Percentiles rank a stretch among this genome's conserved stretches.
phyloP scores from a whole-genome alignment of 2,113 vertebrate genomes.

The Ellobius talpinus region DNA sequence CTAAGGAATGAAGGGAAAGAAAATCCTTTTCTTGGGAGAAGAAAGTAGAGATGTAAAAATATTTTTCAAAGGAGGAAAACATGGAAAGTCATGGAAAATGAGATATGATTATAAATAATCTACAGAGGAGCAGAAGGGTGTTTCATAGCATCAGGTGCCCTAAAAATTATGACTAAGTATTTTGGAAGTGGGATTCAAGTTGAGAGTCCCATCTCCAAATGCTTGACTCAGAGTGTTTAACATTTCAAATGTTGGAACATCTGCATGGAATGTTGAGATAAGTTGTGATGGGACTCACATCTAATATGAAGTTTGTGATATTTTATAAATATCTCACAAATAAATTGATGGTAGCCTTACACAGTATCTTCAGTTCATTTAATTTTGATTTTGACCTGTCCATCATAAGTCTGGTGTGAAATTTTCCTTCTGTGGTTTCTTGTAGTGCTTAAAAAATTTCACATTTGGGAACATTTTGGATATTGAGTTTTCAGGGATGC shows the following conservation, averaged over 20 bases:
- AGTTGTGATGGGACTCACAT: not conserved
- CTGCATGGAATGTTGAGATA: not conserved
- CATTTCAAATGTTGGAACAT: not conserved
- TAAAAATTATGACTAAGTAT: not conserved
- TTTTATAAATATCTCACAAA: not conserved
- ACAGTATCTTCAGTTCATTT: not conserved
- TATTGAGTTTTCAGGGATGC: not conserved
- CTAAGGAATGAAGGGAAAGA: not conserved
- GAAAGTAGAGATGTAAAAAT: not conserved
- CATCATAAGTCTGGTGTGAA: not conserved
- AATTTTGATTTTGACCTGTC: not conserved
- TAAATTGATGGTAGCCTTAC: not conserved
- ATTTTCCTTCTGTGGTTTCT: not conserved
- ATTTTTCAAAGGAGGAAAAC: not conserved
- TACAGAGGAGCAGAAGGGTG: not conserved
- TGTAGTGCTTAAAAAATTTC: not conserved
- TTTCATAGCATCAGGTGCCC: not conserved
- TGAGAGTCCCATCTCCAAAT: not conserved
- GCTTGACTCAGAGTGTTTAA: not conserved
- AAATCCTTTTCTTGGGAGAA: not conserved
- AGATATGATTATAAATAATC: not conserved
- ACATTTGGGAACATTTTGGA: not conserved
- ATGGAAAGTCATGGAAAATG: not conserved
- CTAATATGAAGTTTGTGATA: not conserved
- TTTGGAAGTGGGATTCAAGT: not conserved